These are phyloP conservation scores for Dolomedes plantarius DNA, from an alignment of 2,888 invertebrate genomes.

Conservation along the genomic window DNA sequence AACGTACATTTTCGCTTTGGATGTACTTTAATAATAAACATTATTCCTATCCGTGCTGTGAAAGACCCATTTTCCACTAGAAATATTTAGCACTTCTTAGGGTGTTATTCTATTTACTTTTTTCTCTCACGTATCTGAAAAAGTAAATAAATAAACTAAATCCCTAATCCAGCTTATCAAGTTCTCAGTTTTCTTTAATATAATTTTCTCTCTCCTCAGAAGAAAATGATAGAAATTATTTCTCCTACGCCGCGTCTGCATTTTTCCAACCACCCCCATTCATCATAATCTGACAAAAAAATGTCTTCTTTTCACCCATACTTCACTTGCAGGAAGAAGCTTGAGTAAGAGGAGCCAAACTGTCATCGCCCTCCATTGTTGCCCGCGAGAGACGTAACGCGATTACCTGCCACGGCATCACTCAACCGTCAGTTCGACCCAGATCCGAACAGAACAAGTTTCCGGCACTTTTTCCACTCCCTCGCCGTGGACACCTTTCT, in stretches of 20 bases:
- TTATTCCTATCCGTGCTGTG: too few species aligned
- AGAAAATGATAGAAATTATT: too few species aligned
- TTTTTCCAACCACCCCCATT: not conserved
- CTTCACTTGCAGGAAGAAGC: not conserved
- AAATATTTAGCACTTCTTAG: too few species aligned
- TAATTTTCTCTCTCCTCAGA: too few species aligned
- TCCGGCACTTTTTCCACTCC: not conserved
- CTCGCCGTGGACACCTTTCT: not conserved
- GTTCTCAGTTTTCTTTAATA: too few species aligned
- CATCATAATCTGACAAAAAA: slow-evolving; percentile 6
- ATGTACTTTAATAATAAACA: too few species aligned
- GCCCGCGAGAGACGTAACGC: not conserved
- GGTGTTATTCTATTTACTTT: too few species aligned
- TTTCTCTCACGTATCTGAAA: too few species aligned
- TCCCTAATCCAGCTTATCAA: too few species aligned
- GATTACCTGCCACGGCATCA: slow-evolving; percentile 11
- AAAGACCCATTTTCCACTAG: too few species aligned
- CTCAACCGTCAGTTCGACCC: slow-evolving; percentile 3
- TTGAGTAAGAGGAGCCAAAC: not conserved
- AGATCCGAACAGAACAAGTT: not conserved
- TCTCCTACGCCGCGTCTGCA: not conserved
- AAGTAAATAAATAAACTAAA: too few species aligned
- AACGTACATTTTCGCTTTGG: too few species aligned
- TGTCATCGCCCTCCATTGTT: slow-evolving; percentile 18
- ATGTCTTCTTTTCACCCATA: not conserved